These are phyloP conservation scores for Xylota segnis DNA, from an alignment of 2,888 invertebrate genomes.

Conservation along the genomic window DNA sequence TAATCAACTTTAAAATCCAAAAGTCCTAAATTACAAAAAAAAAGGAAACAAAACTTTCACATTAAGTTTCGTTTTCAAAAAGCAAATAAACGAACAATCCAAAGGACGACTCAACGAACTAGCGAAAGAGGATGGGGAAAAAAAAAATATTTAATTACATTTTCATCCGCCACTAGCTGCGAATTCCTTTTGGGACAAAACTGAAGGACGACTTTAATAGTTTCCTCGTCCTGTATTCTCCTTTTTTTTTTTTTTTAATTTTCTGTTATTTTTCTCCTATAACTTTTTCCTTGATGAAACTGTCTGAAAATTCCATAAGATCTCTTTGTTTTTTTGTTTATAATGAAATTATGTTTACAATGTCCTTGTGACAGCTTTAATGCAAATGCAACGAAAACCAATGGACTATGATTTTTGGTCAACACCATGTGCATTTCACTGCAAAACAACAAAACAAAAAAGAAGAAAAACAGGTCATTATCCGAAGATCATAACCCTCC, in stretches of 20 bases:
- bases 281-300: constrained; percentile 43
- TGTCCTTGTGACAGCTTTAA: constrained; percentile 47
- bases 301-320: constrained; percentile 26
- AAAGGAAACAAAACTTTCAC: constrained; percentile 54
- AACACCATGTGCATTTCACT: constrained; percentile 22
- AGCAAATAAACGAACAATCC: constrained; percentile 35
- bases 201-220: constrained; percentile 55
- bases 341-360: constrained; percentile 37
- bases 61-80: constrained; percentile 49
- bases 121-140: constrained; percentile 17
- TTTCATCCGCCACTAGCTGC: constrained; percentile 69
- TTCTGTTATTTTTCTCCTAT: constrained; percentile 17
- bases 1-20: constrained; percentile 53
- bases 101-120: constrained; percentile 47
- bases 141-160: constrained; percentile 71
- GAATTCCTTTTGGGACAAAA: constrained; percentile 42
- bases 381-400: constrained; percentile 2
- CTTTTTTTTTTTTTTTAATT: constrained; percentile 2
- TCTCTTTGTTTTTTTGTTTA: constrained; percentile 9
- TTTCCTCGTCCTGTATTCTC: constrained; percentile 35
- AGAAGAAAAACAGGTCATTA: constrained; percentile 45
- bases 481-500: constrained; percentile 24
- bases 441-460: background rate
- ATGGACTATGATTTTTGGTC: constrained; percentile 24
- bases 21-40: constrained; percentile 34